Base-by-base conservation (phyloP, 2,113 vertebrate genomes). In the Amphiprion ocellaris region DNA sequence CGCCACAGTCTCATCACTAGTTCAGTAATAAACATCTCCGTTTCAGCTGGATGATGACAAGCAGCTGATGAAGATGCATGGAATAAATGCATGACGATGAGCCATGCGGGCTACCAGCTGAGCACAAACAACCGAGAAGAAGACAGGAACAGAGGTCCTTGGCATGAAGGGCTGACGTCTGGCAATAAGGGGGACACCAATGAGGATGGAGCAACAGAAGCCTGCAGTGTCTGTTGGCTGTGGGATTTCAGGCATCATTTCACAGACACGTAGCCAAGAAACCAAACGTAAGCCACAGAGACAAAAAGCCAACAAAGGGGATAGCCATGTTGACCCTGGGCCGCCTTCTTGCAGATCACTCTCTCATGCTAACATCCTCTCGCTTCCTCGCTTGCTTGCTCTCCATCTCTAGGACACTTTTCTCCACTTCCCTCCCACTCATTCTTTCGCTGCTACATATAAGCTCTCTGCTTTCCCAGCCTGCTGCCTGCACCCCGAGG, bases 171-270 rank as follows among this genome's bases (percentile, higher is more conserved):
- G 28, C 47, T 1, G 21, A 15, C 52, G 68, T 66, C 26, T 77
- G 64, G 72, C 44, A 67, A 68, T 28, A 44, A 65, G 56, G 44
- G 61, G 56, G 49, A 54, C 52, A 77, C 80, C 77, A 26, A 0
- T 68, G 78, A 81, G 67, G 41, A 84, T 71, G 28, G 65, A 55
- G 81, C 56, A 62, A 39, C 73, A 80, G 60, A 28, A 77, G 56
- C 77, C 73, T 52, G 69, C 39, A 60, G 62, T 5, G 65, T 75
- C 81, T 37, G 77, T 3, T 86, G 76, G 82, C 75, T 58, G 68
- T 56, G 75, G 77, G 88, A 92, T 80, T 88, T 87, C 68, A 88
- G 66, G 86, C 82, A 86, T 91, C 61, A 81, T 84, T 91, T 90
- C 85, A 83, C 65, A 64, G 90, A 85, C 55, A 64, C 82, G 78